These are phyloP conservation scores for Indicator indicator DNA, from an alignment of 2,113 vertebrate species.

Conservation along the genomic window DNA sequence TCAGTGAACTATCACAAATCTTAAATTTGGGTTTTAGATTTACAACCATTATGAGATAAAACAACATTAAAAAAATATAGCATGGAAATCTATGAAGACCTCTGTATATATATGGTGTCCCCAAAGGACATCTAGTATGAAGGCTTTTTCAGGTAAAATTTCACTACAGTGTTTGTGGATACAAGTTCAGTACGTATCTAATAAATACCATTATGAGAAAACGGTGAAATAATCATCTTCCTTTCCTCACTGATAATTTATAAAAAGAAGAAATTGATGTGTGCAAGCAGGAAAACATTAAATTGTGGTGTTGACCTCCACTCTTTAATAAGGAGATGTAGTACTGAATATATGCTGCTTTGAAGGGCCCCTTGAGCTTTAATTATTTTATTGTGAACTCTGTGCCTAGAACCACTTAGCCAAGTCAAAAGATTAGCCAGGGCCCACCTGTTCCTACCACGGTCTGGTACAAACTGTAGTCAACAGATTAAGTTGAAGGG, in stretches of 20 bases:
- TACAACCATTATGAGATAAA: neutral
- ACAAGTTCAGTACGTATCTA: neutral
- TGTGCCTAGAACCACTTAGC: constrained; percentile 53
- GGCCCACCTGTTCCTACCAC: constrained; percentile 7
- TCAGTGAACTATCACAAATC: neutral
- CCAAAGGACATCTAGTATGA: neutral
- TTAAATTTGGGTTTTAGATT: neutral
- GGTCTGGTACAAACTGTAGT: constrained; percentile 40
- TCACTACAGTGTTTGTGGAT: neutral
- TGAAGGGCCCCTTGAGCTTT: constrained; percentile 34
- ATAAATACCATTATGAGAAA: neutral
- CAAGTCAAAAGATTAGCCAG: constrained; percentile 59
- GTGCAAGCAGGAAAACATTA: neutral
- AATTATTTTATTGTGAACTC: constrained; percentile 56
- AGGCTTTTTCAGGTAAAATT: neutral
- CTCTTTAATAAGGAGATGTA: neutral
- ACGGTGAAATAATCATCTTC: neutral
- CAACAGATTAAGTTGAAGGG: constrained; percentile 47
- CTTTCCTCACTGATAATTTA: neutral
- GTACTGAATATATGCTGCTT: constrained; percentile 1
- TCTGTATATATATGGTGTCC: neutral
- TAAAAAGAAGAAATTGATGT: neutral
- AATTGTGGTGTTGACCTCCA: constrained; percentile 8
- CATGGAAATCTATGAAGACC: neutral
- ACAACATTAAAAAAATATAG: neutral